Base-by-base conservation (phyloP, 2,113 vertebrate species). In the Nothocercus nigrocapillus region DNA sequence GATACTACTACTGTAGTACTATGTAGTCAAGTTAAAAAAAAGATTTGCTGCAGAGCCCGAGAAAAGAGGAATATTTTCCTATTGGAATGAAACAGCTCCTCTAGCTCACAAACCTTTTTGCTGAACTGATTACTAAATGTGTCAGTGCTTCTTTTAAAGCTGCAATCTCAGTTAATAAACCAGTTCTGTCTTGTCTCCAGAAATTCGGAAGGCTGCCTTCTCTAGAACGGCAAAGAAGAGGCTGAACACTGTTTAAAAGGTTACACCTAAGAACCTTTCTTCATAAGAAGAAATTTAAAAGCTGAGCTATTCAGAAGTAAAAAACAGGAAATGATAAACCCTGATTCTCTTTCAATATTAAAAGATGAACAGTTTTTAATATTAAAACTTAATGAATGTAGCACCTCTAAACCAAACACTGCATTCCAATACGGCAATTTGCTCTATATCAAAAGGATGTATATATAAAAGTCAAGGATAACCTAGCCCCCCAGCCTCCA, bases 1-100 rank as follows among this genome's bases (percentile, higher is more conserved):
- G 30, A 66, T 1, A 2, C 27, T 19, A 15, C 22, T 27, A 61
- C 30, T 0, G 0, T 13, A 38, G 25, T 32, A 67, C 17, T 56
- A 27, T 1, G 4, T 18, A 64, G 12, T 32, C 22, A 44, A 62
- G 27, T 38, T 49, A 75, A 88, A 80, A 73, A 51, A 47, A 28
- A 8, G 3, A 49, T 66, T 69, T 86, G 76, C 47, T 86, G 32
- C 11, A 62, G 64, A 90, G 38, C 22, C 56, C 6, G 30, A 85
- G 38, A 84, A 88, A 59, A 70, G n/a, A 88, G 36, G 18, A 88
- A 47, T 6, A 16, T 5, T 85, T 74, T 80, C 5, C 40, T 72
- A 15, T 3, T 1, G 28, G 13, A 19, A 76, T 44, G 68, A 86
- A 90, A 5, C n/a, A 79, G 40, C 9, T 86, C 30, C 28, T 77